Conservation (phyloP, 2,888 invertebrate species). For the Sthenelais limicola region DNA sequence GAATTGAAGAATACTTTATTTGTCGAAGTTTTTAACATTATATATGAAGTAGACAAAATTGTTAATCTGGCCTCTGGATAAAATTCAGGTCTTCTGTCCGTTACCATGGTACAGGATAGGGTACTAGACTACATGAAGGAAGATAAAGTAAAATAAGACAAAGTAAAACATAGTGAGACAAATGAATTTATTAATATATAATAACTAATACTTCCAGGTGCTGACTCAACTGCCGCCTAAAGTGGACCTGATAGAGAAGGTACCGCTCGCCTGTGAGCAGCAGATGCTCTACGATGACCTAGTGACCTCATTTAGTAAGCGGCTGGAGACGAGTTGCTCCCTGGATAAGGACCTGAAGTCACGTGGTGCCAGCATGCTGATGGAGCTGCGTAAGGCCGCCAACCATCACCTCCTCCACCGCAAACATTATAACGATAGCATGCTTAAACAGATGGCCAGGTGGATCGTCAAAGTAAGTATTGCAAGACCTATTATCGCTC, state of each 20-base stretch:
- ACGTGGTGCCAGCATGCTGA: slow-evolving; percentile 72
- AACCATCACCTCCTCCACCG: slow-evolving; percentile 93
- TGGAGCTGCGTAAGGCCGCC: slow-evolving; percentile 92
- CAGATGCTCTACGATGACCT: slow-evolving; percentile 83
- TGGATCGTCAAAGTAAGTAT: slow-evolving; percentile 61
- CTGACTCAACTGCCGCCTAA: slow-evolving; percentile 85
- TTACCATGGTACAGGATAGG: too few relatives aligned
- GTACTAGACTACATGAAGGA: too few relatives aligned
- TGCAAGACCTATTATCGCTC: too few relatives aligned
- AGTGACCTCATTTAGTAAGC: slow-evolving; percentile 77
- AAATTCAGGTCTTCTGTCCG: too few relatives aligned
- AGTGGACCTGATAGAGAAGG: slow-evolving; percentile 79
- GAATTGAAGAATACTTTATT: too few relatives aligned
- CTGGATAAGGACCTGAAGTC: slow-evolving; percentile 36
- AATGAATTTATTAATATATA: background rate
- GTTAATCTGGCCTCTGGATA: too few relatives aligned
- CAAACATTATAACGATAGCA: slow-evolving; percentile 78
- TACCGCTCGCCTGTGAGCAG: slow-evolving; percentile 83
- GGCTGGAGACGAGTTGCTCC: slow-evolving; percentile 45
- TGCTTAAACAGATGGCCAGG: slow-evolving; percentile 80
- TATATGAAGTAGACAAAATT: too few relatives aligned
- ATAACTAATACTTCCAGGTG: slow-evolving; percentile 58
- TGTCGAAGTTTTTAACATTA: background rate
- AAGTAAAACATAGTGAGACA: background rate
- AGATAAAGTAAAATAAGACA: too few relatives aligned